phyloP scores from a whole-genome alignment of 92 coral and sea anemone species.

The Phenganax subtilis region DNA sequence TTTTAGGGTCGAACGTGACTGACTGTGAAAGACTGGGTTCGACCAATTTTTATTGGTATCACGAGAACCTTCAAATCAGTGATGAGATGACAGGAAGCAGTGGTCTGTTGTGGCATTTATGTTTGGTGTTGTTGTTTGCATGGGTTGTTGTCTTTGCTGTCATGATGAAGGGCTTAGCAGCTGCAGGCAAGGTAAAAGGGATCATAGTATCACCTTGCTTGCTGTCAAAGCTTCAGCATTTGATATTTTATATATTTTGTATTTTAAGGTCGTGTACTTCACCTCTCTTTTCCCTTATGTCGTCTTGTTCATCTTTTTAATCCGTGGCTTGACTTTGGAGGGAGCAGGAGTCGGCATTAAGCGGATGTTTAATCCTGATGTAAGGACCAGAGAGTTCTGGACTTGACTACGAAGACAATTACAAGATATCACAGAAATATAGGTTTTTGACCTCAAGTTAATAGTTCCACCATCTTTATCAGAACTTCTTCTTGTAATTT shows the following conservation, averaged over 20 bases:
- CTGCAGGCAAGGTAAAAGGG: slow-evolving; percentile 79
- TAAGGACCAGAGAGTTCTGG: slow-evolving; percentile 24
- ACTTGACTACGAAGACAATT: no score
- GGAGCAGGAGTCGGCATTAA: slow-evolving; percentile 81
- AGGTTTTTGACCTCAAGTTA: background rate
- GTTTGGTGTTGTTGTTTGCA: slow-evolving; percentile 62
- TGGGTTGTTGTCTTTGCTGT: slow-evolving; percentile 85
- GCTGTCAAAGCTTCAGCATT: background rate
- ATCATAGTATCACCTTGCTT: background rate
- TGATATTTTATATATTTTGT: background rate
- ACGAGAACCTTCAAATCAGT: slow-evolving; percentile 53
- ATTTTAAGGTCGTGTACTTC: slow-evolving; percentile 59
- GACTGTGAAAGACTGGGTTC: slow-evolving; percentile 63
- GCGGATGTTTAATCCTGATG: slow-evolving; percentile 89
- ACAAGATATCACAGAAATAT: no score
- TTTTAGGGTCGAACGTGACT: slow-evolving; percentile 36
- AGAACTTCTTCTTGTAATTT: background rate
- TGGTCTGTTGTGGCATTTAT: slow-evolving; percentile 75
- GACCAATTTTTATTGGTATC: slow-evolving; percentile 80
- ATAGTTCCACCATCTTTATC: background rate
- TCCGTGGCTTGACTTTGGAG: slow-evolving; percentile 80
- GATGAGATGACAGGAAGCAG: slow-evolving; percentile 63
- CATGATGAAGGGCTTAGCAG: slow-evolving; percentile 88
- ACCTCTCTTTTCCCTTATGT: slow-evolving; percentile 85
- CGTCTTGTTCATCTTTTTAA: slow-evolving; percentile 75